A percentile compares a stretch with the other conserved stretches of the same genome.
Conservation (phyloP, 2,888 invertebrate genomes). For the Coelopa pilipes region DNA sequence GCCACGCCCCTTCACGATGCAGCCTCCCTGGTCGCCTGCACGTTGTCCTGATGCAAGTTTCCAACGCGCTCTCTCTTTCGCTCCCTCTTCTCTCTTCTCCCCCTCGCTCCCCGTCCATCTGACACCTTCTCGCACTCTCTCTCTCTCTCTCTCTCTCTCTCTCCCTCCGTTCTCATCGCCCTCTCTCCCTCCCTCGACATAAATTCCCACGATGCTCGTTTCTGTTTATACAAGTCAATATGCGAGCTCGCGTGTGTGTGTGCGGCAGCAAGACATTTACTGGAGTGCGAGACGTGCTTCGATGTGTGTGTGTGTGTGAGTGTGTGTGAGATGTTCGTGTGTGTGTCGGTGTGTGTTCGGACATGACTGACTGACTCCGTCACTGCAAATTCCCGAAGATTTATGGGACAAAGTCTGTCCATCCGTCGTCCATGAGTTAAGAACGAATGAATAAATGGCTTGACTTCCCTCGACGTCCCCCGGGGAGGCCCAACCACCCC, state of each 20-base stretch:
- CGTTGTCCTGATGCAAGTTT: too few relatives aligned
- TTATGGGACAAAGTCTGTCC: conserved; percentile 31
- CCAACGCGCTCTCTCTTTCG: too few relatives aligned
- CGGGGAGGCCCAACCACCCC: too few relatives aligned
- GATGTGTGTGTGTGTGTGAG: conserved; percentile 5
- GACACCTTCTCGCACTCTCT: background rate
- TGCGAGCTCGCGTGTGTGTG: background rate
- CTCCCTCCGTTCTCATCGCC: too few relatives aligned
- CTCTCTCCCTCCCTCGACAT: conserved; percentile 2
- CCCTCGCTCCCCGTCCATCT: too few relatives aligned
- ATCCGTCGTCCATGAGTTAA: conserved; percentile 14
- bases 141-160: background rate
- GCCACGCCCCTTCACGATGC: background rate
- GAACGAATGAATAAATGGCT: conserved; percentile 10
- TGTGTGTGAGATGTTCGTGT: conserved; percentile 13
- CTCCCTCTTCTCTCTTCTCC: too few relatives aligned
- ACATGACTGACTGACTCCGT: conserved; percentile 5
- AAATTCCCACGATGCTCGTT: background rate
- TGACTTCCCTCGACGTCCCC: background rate
- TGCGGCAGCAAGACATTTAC: background rate
- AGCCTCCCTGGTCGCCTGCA: background rate
- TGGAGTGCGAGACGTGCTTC: too few relatives aligned
- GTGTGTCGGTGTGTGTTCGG: conserved; percentile 35
- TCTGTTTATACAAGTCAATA: background rate
- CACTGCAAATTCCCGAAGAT: conserved; percentile 32